phyloP scores from a whole-genome alignment of 2,797 vertebrate genomes.

The Tragelaphus oryx region DNA sequence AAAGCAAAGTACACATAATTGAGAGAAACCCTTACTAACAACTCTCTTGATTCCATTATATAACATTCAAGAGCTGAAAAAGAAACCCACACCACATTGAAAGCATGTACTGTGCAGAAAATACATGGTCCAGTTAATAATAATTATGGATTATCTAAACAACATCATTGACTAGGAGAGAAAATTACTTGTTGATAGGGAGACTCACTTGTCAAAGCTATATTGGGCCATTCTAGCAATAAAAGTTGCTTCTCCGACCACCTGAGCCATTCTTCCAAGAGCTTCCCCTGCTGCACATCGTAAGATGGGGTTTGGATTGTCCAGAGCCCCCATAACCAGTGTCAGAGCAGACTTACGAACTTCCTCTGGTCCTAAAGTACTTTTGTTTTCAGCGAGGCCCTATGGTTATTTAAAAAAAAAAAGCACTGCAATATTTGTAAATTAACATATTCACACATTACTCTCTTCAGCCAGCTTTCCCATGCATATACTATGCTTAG shows the following conservation, averaged over 20 bases:
- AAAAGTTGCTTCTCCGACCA: slow-evolving; percentile 97
- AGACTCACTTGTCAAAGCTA: slow-evolving; percentile 93
- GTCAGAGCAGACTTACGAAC: slow-evolving; percentile 97
- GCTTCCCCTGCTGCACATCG: slow-evolving; percentile 98
- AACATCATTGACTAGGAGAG: neutral
- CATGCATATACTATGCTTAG: neutral
- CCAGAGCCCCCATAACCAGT: slow-evolving; percentile 96
- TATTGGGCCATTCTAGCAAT: slow-evolving; percentile 99
- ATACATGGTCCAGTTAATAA: neutral
- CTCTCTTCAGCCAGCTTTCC: slow-evolving; percentile 25
- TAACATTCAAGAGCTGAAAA: neutral
- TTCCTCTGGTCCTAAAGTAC: slow-evolving; percentile 96
- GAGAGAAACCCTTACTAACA: neutral
- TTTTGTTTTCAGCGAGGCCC: slow-evolving; percentile 99
- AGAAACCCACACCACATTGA: neutral
- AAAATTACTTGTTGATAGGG: neutral
- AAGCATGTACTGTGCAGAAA: neutral
- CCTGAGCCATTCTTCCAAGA: slow-evolving; percentile 98
- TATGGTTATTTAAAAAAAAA: slow-evolving; percentile 64
- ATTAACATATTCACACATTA: neutral
- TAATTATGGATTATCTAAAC: neutral
- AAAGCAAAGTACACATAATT: neutral
- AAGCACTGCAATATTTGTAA: neutral
- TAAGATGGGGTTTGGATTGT: slow-evolving; percentile 98
- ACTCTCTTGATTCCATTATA: neutral